Base-by-base conservation (phyloP, 1,140 invertebrate genomes). In the Brachionus rubens region DNA sequence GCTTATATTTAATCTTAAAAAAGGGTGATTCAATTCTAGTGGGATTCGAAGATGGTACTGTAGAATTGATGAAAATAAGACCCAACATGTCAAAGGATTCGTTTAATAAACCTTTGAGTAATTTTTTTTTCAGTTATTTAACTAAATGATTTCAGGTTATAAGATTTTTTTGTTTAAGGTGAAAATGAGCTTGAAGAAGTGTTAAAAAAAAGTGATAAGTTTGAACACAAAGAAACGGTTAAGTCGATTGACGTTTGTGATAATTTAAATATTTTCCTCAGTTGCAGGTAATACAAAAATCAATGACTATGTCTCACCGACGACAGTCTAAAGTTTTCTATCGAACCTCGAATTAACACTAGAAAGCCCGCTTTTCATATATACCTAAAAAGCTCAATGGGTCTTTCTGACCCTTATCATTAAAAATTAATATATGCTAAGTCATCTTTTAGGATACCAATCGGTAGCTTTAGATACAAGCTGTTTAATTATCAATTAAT, bases 181-280 rank as follows among this genome's bases (percentile, higher is more conserved):
- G 59, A 65, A 4, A 12, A n/a, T 14, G 56, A 59, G 30, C 46
- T 40, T 0, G 12, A 65, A 48, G 14, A 28, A 46, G 12, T 46
- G 4, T 28, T 48, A 14, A 36, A 16, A 12, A 47, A 40, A 10
- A 21, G 33, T 19, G 62, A 47, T 7, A 62, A 67, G 30, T 43
- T 36, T 48, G 82, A 83, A 68, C 82, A 83, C 62, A 78, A 77
- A 33, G 79, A 76, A 54, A 75, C 79, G 33, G 78, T 84, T 36
- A 78, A 82, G 16, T 78, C 79, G 56, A 75, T 84, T 19, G 83
- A 84, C 78, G 77, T 78, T 7, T 81, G 80, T 33, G 48, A 72
- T 12, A 26, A 77, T 21, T 77, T 81, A 48, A 79, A 77, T 33
- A 78, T 83, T 16, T 82, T 82, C 77, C 80, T 81, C 19, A 81